Base-by-base conservation (phyloP, 2,113 vertebrate species). In the Taxidea taxus region DNA sequence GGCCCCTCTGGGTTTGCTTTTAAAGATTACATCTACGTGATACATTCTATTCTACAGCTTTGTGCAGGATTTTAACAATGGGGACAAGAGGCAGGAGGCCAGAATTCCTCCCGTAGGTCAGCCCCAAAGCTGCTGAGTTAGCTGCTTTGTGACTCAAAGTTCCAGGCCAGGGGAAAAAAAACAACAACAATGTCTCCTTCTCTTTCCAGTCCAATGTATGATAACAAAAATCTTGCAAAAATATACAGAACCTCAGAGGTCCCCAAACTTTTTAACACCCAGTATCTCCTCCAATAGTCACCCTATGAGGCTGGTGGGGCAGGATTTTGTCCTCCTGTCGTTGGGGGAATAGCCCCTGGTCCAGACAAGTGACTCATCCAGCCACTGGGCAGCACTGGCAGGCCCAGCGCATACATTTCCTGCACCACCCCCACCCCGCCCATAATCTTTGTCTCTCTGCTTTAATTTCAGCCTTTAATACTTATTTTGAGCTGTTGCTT, bases 81-180 rank as follows among this genome's bases (percentile, higher is more conserved):
- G 77, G 84, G 90, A 81, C 87, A 94, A 27, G 54, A 97, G 83
- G 68, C 83, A 39, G 29, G 44, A 62, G 74, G 96, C 97, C 93
- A 95, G 72, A 60, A 93, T 92, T 77, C 51, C 20, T 92, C 39
- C 85, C 56, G 5, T 8, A 66, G 10, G n/a, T 94, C 77, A 83
- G 39, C 42, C 31, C 66, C 12, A 6, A 87, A 97, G 62, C 66
- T 93, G 87, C 92, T 92, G 95, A 97, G 21, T 78, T 95, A 90
- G 93, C 84, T n/a, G 47, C 70, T 96, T 90, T 90, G 68, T 49
- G 68, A 96, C 49, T 91, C n/a, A 4, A 94, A 94, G 54, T 95
- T 94, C 47, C 44, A 95, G 62, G 62, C n/a, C 21, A 91, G 31
- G 49, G 34, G 77, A 16, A 64, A 82, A 56, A 90, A 90, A n/a